Conservation (phyloP, 2,888 invertebrate species). For the Lysandra bellargus region DNA sequence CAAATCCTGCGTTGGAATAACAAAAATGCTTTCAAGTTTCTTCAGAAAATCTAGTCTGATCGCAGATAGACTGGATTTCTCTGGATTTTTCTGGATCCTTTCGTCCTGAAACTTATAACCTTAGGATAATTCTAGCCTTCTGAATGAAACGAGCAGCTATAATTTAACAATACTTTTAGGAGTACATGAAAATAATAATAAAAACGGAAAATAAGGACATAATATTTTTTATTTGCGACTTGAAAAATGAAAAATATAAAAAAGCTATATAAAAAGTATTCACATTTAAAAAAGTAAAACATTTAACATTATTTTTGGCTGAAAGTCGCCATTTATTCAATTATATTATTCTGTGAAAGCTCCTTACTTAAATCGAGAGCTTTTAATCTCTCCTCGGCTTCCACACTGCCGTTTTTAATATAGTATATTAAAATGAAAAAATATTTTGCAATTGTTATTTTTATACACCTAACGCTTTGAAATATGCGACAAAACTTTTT, state of each 20-base stretch:
- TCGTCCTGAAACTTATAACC: too few relatives aligned
- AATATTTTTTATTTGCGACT: background rate
- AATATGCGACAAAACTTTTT: background rate
- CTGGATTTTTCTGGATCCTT: too few relatives aligned
- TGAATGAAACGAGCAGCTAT: too few relatives aligned
- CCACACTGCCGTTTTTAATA: conserved; percentile 5
- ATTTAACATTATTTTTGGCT: background rate
- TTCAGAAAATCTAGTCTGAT: too few relatives aligned
- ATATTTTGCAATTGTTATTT: background rate
- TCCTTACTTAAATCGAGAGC: conserved; percentile 23
- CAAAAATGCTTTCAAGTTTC: too few relatives aligned
- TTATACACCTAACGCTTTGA: conserved; percentile 1
- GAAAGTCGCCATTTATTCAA: conserved; percentile 1
- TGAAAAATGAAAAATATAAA: background rate
- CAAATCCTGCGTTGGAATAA: too few relatives aligned
- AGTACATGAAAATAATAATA: background rate
- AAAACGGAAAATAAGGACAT: background rate
- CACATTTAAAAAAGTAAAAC: background rate
- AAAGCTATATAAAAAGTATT: background rate
- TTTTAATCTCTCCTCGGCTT: conserved; percentile 11
- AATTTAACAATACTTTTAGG: too few relatives aligned
- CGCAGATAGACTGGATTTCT: too few relatives aligned
- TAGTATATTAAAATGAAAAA: background rate
- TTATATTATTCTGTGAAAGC: conserved; percentile 21
- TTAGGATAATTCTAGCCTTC: too few relatives aligned